Evolutionary conservation across 2,797 vertebrate genomes (phyloP).

Genomic region (Prionace glauca): DNA sequence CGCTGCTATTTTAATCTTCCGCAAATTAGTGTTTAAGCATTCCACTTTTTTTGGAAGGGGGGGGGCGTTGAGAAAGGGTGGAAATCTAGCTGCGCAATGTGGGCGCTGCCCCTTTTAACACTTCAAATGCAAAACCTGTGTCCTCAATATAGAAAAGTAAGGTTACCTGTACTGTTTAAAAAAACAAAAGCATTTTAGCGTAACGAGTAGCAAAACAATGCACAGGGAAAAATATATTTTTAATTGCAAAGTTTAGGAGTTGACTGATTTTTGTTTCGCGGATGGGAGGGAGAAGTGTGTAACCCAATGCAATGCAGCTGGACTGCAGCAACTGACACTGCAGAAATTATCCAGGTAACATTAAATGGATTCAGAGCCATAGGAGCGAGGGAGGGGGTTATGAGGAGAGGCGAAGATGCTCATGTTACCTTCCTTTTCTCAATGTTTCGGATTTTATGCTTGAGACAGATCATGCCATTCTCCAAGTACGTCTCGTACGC

Average conservation of each 20-base stretch:
- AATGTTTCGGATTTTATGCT: constrained; percentile 93
- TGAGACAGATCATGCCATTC: constrained; percentile 88
- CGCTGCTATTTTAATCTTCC: neutral
- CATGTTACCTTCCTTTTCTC: constrained; percentile 90
- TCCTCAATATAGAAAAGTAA: neutral
- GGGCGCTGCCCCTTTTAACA: neutral
- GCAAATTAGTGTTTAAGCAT: neutral
- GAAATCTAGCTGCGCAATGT: neutral
- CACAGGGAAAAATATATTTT: neutral
- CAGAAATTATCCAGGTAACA: neutral
- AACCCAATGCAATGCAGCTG: neutral
- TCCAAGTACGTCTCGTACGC: constrained; percentile 88
- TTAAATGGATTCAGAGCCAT: neutral
- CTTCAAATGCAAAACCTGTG: neutral
- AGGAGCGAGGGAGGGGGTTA: too few species aligned
- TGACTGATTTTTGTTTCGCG: neutral
- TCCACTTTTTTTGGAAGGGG: neutral
- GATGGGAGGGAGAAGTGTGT: neutral
- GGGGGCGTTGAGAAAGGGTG: neutral
- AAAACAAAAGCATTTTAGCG: too few species aligned
- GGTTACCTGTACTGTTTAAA: neutral
- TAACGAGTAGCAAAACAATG: neutral
- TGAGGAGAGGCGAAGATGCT: neutral
- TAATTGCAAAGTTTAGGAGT: neutral
- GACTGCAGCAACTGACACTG: constrained; percentile 21